Base-by-base conservation (phyloP, 2,797 vertebrate genomes). In the Pseudochromis fuscus region DNA sequence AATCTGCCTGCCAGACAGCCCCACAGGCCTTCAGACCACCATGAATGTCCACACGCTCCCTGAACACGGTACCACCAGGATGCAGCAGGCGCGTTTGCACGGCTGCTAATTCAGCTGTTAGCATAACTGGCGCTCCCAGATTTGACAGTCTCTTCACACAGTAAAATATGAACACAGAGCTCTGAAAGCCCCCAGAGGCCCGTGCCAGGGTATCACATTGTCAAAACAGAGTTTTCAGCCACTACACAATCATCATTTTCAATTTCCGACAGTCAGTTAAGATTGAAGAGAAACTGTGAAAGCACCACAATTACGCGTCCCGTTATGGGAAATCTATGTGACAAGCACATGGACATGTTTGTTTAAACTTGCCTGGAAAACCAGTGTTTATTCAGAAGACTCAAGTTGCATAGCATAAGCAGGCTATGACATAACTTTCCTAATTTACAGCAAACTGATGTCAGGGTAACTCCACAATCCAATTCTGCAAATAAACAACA, bases 21-120 rank as follows among this genome's bases (percentile, higher is more conserved):
- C 69, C 83, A 83, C 79, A 70, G 82, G 85, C 83, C 85, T 18
- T 55, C 61, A 55, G 90, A 91, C 91, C 89, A 90, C 89, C 91
- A 81, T 72, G 83, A 65, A 64, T 75, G 63, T 69, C 75, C 67
- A 1, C 62, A 46, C 35, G 63, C 46, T 82, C 66, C 57, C 46
- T 74, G 62, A 59, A 59, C 65, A 53, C 35, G 62, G 44, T 33
- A 68, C 79, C 66, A 48, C 46, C 4, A 73, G 72, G 63, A 83
- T 58, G 67, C 62, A 68, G 77, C 58, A 40, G 68, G 71, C 79
- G 78, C 75, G 67, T 85, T 79, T 66, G 77, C 19, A 19, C 66
- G 24, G 76, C 72, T 64, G 27, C 72, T 84, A 78, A 81, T 80
- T 80, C 74, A 68, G 64, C 73, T 81, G 81, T 88, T 89, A 76